Evolutionary conservation across 2,888 invertebrate genomes (phyloP).

Genomic region (Thereva nobilitata): DNA sequence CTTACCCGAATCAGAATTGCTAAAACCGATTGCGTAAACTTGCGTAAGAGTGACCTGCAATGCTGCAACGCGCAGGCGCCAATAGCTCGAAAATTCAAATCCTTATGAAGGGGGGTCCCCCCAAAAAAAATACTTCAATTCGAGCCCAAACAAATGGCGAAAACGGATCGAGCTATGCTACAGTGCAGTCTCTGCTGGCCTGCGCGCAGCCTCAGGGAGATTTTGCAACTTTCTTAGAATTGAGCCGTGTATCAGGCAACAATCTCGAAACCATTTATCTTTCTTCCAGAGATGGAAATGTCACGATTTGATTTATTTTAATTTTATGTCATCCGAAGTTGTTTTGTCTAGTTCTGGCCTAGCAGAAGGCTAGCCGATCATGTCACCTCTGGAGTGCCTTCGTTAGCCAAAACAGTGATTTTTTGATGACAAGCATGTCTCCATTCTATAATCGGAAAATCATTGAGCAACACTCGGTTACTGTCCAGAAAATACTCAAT

Average conservation of each 20-base stretch:
- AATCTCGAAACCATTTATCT: conserved; percentile 6
- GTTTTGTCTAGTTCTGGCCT: too few species aligned
- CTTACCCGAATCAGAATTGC: conserved; percentile 30
- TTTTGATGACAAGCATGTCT: background rate
- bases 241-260: conserved; percentile 19
- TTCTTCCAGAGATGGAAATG: conserved; percentile 13
- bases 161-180: too few species aligned
- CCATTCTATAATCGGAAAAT: background rate
- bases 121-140: too few species aligned
- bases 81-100: conserved; percentile 3
- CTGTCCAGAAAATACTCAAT: too few species aligned
- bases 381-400: background rate
- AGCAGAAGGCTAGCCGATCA: too few species aligned
- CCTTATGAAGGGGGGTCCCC: conserved; percentile 1
- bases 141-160: too few species aligned
- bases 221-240: conserved; percentile 18
- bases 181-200: background rate
- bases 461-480: too few species aligned
- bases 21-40: conserved; percentile 33
- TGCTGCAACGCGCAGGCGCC: background rate
- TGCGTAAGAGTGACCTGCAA: conserved; percentile 19
- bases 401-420: background rate
- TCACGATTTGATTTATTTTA: conserved; percentile 24
- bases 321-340: background rate
- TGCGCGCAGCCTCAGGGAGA: conserved; percentile 8